A percentile compares a stretch with the other conserved stretches of the same genome.
phyloP scores from a whole-genome alignment of 2,113 vertebrate species.

The Carassius carassius region DNA sequence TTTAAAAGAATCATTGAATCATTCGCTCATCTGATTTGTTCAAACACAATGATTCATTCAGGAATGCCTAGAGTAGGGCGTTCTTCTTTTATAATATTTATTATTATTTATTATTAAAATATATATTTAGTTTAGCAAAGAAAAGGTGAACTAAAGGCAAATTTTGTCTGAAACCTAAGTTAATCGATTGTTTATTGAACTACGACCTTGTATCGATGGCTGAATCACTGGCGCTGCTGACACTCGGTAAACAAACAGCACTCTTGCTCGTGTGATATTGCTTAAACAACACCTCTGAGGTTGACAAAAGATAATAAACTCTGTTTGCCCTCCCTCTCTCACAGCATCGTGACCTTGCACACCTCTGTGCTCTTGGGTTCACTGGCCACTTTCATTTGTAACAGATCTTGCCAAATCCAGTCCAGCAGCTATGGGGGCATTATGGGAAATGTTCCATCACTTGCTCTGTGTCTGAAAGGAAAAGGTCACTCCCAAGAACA shows the following conservation, averaged over 20 bases:
- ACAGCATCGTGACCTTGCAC: neutral
- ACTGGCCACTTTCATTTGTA: constrained; percentile 5
- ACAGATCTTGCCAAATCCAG: constrained; percentile 1
- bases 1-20: no score
- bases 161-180: neutral
- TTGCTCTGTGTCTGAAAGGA: neutral
- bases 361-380: constrained; percentile 13
- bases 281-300: constrained; percentile 4
- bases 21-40: no score
- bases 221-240: neutral
- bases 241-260: neutral
- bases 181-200: neutral
- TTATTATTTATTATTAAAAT: no score
- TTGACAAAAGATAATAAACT: constrained; percentile 23
- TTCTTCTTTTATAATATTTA: neutral
- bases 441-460: constrained; percentile 26
- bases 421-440: neutral
- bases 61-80: no score
- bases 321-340: neutral
- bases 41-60: no score
- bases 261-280: neutral
- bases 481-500: neutral
- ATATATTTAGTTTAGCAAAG: neutral
- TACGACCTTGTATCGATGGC: neutral
- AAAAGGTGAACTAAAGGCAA: neutral